Evolutionary conservation across 2,888 invertebrate genomes (phyloP).

Genomic region (Leptopterna dolabrata): DNA sequence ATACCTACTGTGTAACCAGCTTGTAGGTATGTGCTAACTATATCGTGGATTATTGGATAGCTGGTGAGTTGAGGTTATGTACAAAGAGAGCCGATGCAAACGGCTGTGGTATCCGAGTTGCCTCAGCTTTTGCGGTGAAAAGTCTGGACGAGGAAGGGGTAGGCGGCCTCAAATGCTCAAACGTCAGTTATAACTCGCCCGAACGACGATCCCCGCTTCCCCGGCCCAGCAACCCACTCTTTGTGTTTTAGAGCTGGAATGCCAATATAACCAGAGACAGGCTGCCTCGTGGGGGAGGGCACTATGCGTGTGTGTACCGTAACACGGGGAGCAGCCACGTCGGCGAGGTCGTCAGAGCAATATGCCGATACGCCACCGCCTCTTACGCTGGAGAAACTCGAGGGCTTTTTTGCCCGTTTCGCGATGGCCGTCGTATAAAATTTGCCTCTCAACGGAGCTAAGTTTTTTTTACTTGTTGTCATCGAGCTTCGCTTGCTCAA

Average conservation of each 20-base stretch:
- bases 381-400: not conserved
- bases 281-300: not conserved
- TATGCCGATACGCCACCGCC: not conserved
- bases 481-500: not conserved
- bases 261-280: conserved; percentile 7
- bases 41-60: no score
- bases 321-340: not conserved
- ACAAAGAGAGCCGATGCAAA: no score
- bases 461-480: not conserved
- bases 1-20: no score
- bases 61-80: no score
- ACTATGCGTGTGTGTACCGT: not conserved
- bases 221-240: no score
- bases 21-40: no score
- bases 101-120: not conserved
- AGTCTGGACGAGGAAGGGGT: not conserved
- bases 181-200: not conserved
- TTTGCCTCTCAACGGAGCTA: not conserved
- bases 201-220: not conserved
- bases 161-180: not conserved
- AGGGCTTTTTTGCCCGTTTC: not conserved
- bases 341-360: not conserved
- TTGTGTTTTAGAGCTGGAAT: conserved; percentile 3
- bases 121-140: not conserved
- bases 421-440: not conserved